Percentiles rank a stretch among this genome's conserved stretches.
These are phyloP conservation scores for Muraenolepis orangiensis DNA, from an alignment of 2,797 vertebrate genomes.

Conservation along the genomic window DNA sequence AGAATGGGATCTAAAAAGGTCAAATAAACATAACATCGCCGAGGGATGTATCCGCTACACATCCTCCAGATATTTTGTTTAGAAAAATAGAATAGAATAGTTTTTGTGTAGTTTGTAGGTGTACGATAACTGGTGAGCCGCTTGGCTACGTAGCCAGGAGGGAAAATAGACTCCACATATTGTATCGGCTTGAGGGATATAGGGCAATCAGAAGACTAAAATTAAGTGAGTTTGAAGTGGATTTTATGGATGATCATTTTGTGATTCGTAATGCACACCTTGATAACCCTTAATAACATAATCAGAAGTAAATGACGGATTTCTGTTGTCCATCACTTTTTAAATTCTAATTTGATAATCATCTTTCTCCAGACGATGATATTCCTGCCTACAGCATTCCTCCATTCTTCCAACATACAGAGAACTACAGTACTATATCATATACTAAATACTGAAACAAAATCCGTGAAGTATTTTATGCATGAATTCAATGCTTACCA, in stretches of 20 bases:
- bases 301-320: background rate
- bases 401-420: background rate
- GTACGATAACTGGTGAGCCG: too few species aligned
- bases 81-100: too few species aligned
- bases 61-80: too few species aligned
- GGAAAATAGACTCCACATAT: background rate
- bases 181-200: background rate
- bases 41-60: too few species aligned
- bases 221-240: too few species aligned
- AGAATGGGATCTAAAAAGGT: too few species aligned
- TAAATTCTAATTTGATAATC: background rate
- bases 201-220: background rate
- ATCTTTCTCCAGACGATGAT: background rate
- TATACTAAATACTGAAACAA: background rate
- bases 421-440: background rate
- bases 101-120: too few species aligned
- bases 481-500: constrained; percentile 47
- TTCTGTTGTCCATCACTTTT: background rate
- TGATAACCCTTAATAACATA: background rate
- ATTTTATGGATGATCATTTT: too few species aligned
- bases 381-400: background rate
- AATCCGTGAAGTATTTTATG: background rate
- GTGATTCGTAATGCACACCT: background rate
- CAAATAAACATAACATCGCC: too few species aligned
- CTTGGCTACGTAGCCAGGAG: background rate